Evolutionary conservation across 2,888 invertebrate species (phyloP).

Genomic region (Brenthis ino): DNA sequence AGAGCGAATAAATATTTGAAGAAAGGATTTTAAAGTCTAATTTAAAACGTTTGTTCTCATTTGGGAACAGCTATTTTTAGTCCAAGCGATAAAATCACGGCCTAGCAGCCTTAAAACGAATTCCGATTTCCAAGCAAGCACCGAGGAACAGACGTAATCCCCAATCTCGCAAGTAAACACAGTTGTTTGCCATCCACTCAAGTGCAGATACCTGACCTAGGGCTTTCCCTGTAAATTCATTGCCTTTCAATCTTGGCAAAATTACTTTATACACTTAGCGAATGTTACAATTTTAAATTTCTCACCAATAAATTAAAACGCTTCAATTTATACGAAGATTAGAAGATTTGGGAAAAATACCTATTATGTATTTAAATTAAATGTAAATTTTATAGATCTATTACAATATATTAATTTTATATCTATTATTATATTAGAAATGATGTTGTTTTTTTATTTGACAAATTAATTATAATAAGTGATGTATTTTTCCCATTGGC

Average conservation of each 20-base stretch:
- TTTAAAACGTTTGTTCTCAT: conserved; percentile 16
- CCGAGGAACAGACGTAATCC: conserved; percentile 54
- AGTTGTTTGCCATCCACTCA: conserved; percentile 54
- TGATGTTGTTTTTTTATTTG: no score
- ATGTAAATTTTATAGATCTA: no score
- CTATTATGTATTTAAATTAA: no score
- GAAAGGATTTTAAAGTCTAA: conserved; percentile 3
- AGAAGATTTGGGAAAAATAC: neutral
- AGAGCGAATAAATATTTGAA: neutral
- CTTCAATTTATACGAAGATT: conserved; percentile 6
- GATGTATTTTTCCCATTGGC: no score
- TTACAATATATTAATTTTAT: no score
- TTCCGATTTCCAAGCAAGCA: conserved; percentile 37
- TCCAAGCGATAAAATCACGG: conserved; percentile 31
- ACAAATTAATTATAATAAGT: no score
- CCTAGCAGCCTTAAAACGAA: conserved; percentile 34
- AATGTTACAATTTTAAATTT: conserved; percentile 12
- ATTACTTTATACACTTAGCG: conserved; percentile 40
- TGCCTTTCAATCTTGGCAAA: conserved; percentile 41
- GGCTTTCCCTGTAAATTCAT: conserved; percentile 42
- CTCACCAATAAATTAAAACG: neutral
- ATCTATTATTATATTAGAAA: no score
- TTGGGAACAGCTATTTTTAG: conserved; percentile 15
- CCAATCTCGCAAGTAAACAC: conserved; percentile 61
- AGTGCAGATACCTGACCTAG: conserved; percentile 46